Percentiles rank a stretch among this genome's conserved stretches.
Evolutionary conservation across 2,797 vertebrate species (phyloP).

Genomic region (Clarias pachynema): DNA sequence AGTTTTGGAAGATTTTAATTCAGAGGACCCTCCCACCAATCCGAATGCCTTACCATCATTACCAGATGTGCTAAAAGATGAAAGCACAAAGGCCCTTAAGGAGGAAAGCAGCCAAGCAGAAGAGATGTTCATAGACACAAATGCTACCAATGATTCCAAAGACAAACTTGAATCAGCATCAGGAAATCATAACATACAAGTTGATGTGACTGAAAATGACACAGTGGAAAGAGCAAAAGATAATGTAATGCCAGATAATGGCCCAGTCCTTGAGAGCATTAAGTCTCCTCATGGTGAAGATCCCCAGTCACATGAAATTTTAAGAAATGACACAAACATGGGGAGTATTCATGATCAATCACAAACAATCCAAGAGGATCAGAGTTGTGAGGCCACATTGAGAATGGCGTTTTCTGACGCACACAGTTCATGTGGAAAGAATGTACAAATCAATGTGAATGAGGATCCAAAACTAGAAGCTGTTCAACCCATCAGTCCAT

Average conservation of each 20-base stretch:
- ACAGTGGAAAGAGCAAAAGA: conserved; percentile 52
- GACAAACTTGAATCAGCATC: conserved; percentile 48
- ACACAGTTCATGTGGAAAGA: conserved; percentile 65
- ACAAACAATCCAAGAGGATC: conserved; percentile 54
- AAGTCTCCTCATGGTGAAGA: conserved; percentile 60
- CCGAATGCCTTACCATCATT: conserved; percentile 34
- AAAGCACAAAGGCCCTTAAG: conserved; percentile 25
- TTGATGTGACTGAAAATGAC: conserved; percentile 55
- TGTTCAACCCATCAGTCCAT: conserved; percentile 55
- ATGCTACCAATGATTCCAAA: conserved; percentile 48
- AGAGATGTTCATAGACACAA: conserved; percentile 22
- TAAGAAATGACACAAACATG: conserved; percentile 56
- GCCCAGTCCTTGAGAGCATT: conserved; percentile 57
- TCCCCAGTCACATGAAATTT: conserved; percentile 63
- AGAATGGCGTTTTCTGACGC: conserved; percentile 70
- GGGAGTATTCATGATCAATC: conserved; percentile 56
- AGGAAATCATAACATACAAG: conserved; percentile 56
- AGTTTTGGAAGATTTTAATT: conserved; percentile 34
- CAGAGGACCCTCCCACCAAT: conserved; percentile 2
- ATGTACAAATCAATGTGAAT: conserved; percentile 58
- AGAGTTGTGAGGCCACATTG: conserved; percentile 66
- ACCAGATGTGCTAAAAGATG: conserved; percentile 45
- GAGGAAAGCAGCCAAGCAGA: conserved; percentile 46
- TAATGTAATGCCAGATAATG: conserved; percentile 23
- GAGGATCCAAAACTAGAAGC: conserved; percentile 53